A percentile compares a stretch with the other conserved stretches of the same genome.
phyloP scores from a whole-genome alignment of 2,797 vertebrate genomes.

The Sebastes reedi region DNA sequence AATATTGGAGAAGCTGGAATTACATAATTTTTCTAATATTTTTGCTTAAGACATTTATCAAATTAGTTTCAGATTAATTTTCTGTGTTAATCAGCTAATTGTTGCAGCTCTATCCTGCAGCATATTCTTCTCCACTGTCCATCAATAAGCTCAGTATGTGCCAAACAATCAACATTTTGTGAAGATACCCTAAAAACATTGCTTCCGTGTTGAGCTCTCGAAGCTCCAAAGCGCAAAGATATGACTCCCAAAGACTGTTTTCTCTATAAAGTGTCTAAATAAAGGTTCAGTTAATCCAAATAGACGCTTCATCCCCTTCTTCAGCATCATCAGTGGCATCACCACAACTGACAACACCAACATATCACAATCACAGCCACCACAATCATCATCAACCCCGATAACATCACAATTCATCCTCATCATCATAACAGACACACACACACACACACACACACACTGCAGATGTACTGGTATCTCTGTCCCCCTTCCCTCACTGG shows the following conservation, averaged over 20 bases:
- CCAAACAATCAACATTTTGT: not conserved
- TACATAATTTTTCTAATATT: not conserved
- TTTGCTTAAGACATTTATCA: not conserved
- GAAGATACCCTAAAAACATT: not conserved
- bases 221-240: not conserved
- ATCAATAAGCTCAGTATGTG: not conserved
- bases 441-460: slow-evolving; percentile 5
- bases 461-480: slow-evolving; percentile 70
- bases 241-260: not conserved
- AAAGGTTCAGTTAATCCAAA: not conserved
- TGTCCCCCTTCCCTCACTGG: slow-evolving; percentile 57
- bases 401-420: slow-evolving; percentile 40
- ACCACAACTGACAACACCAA: slow-evolving; percentile 1
- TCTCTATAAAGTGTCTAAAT: not conserved
- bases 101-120: not conserved
- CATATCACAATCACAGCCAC: not conserved
- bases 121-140: not conserved
- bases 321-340: not conserved
- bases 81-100: not conserved
- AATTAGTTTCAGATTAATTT: not conserved
- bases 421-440: slow-evolving; percentile 17
- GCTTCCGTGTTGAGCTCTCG: not conserved
- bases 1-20: not conserved
- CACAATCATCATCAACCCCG: not conserved
- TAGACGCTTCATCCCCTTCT: not conserved